phyloP scores from a whole-genome alignment of 2,888 invertebrate genomes.

The Tetranychus piercei region DNA sequence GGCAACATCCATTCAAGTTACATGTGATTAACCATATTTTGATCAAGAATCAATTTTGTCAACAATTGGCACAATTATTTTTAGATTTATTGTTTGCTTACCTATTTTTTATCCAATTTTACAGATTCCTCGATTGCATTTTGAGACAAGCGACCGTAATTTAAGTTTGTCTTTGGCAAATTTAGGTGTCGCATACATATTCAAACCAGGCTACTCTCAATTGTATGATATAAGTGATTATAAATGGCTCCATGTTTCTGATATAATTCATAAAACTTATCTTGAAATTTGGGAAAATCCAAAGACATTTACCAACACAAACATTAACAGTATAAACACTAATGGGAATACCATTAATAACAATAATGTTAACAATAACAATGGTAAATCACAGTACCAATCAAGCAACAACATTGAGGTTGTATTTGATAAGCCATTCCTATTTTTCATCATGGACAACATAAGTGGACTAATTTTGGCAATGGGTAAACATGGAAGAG shows the following conservation, averaged over 20 bases:
- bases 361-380: neutral
- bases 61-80: slow-evolving; percentile 4
- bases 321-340: neutral
- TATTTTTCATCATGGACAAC: slow-evolving; percentile 28
- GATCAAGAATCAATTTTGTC: neutral
- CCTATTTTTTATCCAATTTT: neutral
- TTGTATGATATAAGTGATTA: slow-evolving; percentile 26
- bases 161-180: slow-evolving; percentile 24
- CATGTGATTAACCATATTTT: no score
- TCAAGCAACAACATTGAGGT: slow-evolving; percentile 16
- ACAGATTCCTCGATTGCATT: slow-evolving; percentile 26
- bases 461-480: slow-evolving; percentile 27
- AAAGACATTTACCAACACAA: slow-evolving; percentile 4
- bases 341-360: slow-evolving; percentile 7
- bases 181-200: slow-evolving; percentile 26
- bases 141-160: slow-evolving; percentile 24
- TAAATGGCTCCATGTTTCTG: slow-evolving; percentile 27
- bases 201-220: slow-evolving; percentile 26
- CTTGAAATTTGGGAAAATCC: slow-evolving; percentile 22
- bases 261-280: slow-evolving; percentile 25
- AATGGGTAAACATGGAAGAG: slow-evolving; percentile 25
- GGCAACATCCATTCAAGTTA: no score
- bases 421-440: slow-evolving; percentile 26
- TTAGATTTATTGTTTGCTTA: neutral
- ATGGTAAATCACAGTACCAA: slow-evolving; percentile 10